Base-by-base conservation (phyloP, 1,140 invertebrate species). In the Epicauta chinensis region DNA sequence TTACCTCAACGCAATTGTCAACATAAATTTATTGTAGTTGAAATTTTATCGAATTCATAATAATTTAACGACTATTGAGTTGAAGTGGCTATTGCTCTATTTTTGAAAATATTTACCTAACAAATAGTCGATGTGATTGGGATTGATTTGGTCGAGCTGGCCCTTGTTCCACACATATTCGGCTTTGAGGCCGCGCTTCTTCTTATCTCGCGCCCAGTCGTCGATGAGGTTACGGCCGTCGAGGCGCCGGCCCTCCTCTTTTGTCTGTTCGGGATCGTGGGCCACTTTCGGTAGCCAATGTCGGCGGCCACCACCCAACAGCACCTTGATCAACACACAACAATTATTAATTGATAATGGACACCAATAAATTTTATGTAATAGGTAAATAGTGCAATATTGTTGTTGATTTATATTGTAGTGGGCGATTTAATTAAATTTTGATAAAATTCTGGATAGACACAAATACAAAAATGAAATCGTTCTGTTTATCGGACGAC, bases 251-350 rank as follows among this genome's bases (percentile, higher is more conserved):
- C 84, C 82, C 53, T 85, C 81, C 58, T 84, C 81, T 48, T 83
- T 81, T 0, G 74, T 70, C 52, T 74, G 71, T 48, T 81, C 75
- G 0, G 76, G 77, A 47, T 77, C 77, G 35, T 75, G 73, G 1
- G 79, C 69, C 40, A 87, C 84, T 59, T 84, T 81, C 3, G 80
- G 78, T 34, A 82, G 64, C 70, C 81, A 82, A 55, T 81, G 78
- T 16, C 83, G 71, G 48, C 85, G 72, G 1, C 87, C 87, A 4
- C 87, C 87, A 1, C 86, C 86, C 4, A 89, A 65, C 3, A 87
- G 73, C 2, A 88, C 82, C 80, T 78, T 34, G 10, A 34, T 5
- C 29, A 30, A 30, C 29, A 30, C 29, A 30, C 10, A 34, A 34
- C 2, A 34, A 34, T 7, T 7, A 34, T 12, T 6, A 3, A 12